Conservation (phyloP, 2,888 invertebrate genomes). For the Netelia inedita region DNA sequence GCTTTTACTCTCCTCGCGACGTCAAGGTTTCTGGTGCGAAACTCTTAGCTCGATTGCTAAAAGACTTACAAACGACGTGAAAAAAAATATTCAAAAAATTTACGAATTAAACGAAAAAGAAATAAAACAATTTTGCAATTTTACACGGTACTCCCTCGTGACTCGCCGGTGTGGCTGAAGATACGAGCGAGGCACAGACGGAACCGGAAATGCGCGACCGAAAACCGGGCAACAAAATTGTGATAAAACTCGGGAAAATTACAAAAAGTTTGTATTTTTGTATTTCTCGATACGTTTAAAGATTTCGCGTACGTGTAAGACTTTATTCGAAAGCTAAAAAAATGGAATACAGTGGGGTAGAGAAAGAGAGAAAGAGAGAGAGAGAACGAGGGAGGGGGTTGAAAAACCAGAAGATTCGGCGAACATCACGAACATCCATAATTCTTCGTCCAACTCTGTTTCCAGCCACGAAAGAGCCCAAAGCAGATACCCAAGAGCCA, state of each 20-base stretch:
- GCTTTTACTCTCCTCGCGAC: no score
- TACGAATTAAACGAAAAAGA: no score
- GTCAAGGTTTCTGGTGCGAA: no score
- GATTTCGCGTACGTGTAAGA: slow-evolving; percentile 29
- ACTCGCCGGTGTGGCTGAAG: no score
- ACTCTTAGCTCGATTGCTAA: no score
- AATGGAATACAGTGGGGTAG: not conserved
- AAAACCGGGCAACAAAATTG: slow-evolving; percentile 2
- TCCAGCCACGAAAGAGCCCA: slow-evolving; percentile 13
- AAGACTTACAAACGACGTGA: no score
- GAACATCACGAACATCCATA: slow-evolving; percentile 55
- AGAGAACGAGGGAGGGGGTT: slow-evolving; percentile 5
- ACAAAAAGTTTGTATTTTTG: slow-evolving; percentile 3
- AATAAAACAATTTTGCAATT: no score
- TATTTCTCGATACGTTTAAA: slow-evolving; percentile 27
- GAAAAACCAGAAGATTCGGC: slow-evolving; percentile 34
- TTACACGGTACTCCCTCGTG: no score
- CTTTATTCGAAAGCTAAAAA: slow-evolving; percentile 24
- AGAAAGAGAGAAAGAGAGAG: slow-evolving; percentile 3
- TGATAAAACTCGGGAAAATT: slow-evolving; percentile 7
- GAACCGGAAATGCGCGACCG: not conserved
- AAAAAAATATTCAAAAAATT: no score
- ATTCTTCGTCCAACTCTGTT: slow-evolving; percentile 50
- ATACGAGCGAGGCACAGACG: no score
- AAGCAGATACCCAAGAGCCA: slow-evolving; percentile 30